Evolutionary conservation across 2,797 vertebrate genomes (phyloP).

Genomic region (Hippopotamyrus pictus): DNA sequence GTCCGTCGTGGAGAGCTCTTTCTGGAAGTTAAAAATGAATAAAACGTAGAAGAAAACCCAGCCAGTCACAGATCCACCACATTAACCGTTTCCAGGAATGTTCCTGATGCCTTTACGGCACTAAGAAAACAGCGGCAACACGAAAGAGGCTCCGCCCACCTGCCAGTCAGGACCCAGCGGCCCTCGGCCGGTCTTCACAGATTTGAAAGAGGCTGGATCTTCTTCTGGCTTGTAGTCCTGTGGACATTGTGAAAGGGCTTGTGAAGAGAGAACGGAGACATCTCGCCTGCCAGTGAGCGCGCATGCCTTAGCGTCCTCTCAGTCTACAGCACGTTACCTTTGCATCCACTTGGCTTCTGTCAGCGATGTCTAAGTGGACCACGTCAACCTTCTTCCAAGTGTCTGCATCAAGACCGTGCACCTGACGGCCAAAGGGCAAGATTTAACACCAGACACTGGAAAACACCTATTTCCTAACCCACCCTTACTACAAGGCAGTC

Average conservation of each 20-base stretch:
- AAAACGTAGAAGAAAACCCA: not conserved
- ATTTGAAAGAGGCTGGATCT: constrained; percentile 83
- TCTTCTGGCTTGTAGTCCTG: constrained; percentile 90
- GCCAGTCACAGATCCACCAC: not conserved
- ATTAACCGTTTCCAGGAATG: not conserved
- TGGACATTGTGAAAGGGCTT: not conserved
- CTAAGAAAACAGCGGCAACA: not conserved
- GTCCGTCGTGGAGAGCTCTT: constrained; percentile 68
- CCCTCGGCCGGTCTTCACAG: constrained; percentile 82
- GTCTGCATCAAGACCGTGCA: constrained; percentile 75
- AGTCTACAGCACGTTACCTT: constrained; percentile 64
- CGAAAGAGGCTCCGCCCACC: constrained; percentile 50
- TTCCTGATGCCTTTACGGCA: not conserved
- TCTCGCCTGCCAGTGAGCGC: not conserved
- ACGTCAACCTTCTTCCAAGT: constrained; percentile 71
- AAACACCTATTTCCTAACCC: not conserved
- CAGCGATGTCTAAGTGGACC: constrained; percentile 84
- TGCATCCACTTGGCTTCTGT: constrained; percentile 61
- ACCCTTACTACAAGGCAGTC: not conserved
- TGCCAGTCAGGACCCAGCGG: constrained; percentile 82
- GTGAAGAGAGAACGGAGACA: not conserved
- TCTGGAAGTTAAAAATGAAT: constrained; percentile 56
- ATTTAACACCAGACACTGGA: not conserved
- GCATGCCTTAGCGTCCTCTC: not conserved
- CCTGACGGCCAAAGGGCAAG: constrained; percentile 53